Evolutionary conservation across 2,113 vertebrate species (phyloP).

Genomic region (Neofelis nebulosa): DNA sequence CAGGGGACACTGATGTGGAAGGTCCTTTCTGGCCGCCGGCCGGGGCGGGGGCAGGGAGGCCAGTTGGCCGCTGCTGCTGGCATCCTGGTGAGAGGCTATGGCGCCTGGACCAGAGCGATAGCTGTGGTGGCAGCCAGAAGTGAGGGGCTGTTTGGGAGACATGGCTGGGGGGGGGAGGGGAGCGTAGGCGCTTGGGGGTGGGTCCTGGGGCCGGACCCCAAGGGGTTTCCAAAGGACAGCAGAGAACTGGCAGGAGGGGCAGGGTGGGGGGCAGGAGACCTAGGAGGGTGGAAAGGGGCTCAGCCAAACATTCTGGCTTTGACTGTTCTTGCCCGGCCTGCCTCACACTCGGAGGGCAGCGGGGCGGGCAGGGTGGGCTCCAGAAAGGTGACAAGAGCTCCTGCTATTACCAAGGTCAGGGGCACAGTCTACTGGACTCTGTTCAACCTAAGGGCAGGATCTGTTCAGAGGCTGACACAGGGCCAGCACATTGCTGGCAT

Average conservation of each 20-base stretch:
- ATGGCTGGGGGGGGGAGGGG: too few relatives aligned
- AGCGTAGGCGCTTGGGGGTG: too few relatives aligned
- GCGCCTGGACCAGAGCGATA: not conserved
- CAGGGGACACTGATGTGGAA: not conserved
- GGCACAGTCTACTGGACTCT: not conserved
- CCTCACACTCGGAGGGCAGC: not conserved
- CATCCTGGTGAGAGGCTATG: not conserved
- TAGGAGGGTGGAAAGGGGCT: not conserved
- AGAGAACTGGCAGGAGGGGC: not conserved
- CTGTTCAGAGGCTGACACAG: not conserved
- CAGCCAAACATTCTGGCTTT: not conserved
- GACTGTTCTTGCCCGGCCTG: not conserved
- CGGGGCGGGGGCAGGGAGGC: not conserved
- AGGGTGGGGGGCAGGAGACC: not conserved
- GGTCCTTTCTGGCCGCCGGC: not conserved
- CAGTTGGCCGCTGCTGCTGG: rapidly evolving
- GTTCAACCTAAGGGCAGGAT: not conserved
- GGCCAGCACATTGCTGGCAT: not conserved
- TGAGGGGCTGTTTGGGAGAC: not conserved
- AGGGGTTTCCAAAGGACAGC: not conserved
- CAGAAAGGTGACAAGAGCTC: not conserved
- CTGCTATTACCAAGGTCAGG: not conserved
- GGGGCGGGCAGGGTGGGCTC: not conserved
- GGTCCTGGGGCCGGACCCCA: not conserved
- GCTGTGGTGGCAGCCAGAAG: not conserved